phyloP scores from a whole-genome alignment of 2,888 invertebrate genomes.

The Ophion ventricosus region DNA sequence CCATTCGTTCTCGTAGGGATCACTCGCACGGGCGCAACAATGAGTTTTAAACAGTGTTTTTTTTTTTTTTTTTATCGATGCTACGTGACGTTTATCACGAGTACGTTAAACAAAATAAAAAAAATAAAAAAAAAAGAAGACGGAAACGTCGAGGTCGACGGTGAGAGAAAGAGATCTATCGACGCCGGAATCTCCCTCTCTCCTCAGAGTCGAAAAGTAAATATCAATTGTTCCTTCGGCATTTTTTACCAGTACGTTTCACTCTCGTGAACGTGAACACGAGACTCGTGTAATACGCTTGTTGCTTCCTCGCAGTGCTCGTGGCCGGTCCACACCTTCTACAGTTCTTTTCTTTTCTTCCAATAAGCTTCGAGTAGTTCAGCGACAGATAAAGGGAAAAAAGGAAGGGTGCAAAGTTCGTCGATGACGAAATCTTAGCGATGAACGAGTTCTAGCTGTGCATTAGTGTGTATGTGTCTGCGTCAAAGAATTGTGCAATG shows the following conservation, averaged over 20 bases:
- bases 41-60: neutral
- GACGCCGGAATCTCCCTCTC: constrained; percentile 33
- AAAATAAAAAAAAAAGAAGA: constrained; percentile 23
- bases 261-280: constrained; percentile 39
- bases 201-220: constrained; percentile 53
- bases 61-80: neutral
- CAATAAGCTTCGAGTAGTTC: neutral
- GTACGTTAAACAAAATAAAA: constrained; percentile 10
- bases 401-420: constrained; percentile 21
- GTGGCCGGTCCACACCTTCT: neutral
- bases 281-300: neutral
- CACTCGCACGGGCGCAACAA: neutral
- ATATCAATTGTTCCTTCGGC: constrained; percentile 51
- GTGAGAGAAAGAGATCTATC: constrained; percentile 41
- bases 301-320: neutral
- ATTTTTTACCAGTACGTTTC: constrained; percentile 42
- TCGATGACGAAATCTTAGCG: constrained; percentile 5
- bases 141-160: constrained; percentile 48
- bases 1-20: too few relatives aligned
- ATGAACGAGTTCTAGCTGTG: neutral
- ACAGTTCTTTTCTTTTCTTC: neutral
- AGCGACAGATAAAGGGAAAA: constrained; percentile 3
- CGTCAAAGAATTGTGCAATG: constrained; percentile 37
- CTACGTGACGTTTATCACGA: constrained; percentile 63
- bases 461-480: neutral